Conservation (phyloP, 2,797 vertebrate species). For the Pipistrellus kuhlii region DNA sequence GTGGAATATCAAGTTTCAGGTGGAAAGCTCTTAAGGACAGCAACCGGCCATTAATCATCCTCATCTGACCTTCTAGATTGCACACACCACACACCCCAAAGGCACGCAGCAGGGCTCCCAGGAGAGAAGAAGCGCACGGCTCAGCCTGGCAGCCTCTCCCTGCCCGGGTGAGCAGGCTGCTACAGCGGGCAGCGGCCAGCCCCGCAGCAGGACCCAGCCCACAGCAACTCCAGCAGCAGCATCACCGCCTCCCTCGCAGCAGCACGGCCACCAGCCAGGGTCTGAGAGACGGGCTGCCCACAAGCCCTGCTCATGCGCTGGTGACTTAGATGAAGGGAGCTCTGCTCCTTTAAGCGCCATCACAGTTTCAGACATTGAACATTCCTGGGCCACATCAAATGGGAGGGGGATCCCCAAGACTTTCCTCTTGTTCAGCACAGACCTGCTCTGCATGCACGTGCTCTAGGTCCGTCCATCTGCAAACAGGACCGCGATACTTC, state of each 20-base stretch:
- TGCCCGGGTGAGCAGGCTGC: not conserved
- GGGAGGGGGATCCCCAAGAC: not conserved
- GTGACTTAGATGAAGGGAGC: not conserved
- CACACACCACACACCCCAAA: not conserved
- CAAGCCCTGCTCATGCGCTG: not conserved
- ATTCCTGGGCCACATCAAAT: not conserved
- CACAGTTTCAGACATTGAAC: not conserved
- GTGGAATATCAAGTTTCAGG: not conserved
- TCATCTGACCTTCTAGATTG: not conserved
- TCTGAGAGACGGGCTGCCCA: not conserved
- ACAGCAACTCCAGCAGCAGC: not conserved
- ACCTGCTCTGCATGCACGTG: not conserved
- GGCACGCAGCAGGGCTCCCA: not conserved
- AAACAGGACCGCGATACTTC: not conserved
- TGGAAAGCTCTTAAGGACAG: not conserved
- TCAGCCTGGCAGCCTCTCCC: not conserved
- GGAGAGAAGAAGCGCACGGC: not conserved
- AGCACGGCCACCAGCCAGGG: not conserved
- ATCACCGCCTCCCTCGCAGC: fast-evolving
- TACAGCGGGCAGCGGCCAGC: not conserved
- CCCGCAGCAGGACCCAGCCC: not conserved
- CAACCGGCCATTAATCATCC: not conserved
- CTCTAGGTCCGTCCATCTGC: not conserved
- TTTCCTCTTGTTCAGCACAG: constrained; percentile 18
- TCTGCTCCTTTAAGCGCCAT: not conserved